A percentile compares a stretch with the other conserved stretches of the same genome.
These are phyloP conservation scores for Vanessa tameamea DNA, from an alignment of 1,140 invertebrate genomes.

Conservation along the genomic window DNA sequence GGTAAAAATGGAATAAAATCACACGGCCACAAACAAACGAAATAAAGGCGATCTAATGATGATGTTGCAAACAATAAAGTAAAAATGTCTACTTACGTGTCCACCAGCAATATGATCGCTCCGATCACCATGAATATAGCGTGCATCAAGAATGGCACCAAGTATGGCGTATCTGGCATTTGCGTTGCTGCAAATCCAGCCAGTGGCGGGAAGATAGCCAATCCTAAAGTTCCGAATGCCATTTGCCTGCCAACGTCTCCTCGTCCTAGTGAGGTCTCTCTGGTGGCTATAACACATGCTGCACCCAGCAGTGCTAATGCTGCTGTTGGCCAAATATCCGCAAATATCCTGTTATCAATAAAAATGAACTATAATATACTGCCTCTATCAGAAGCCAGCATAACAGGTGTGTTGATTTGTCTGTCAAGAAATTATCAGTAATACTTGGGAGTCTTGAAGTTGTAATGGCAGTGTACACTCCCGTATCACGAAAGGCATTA, in stretches of 20 bases:
- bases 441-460: too few species aligned
- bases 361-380: not conserved
- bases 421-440: too few species aligned
- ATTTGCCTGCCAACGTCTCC: constrained; percentile 91
- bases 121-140: constrained; percentile 84
- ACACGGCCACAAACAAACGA: too few species aligned
- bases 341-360: constrained; percentile 81
- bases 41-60: too few species aligned
- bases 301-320: constrained; percentile 86
- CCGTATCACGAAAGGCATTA: too few species aligned
- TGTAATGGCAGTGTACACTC: too few species aligned
- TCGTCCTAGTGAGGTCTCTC: constrained; percentile 88
- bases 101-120: constrained; percentile 83
- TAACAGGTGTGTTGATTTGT: too few species aligned
- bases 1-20: too few species aligned
- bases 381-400: too few species aligned
- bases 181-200: constrained; percentile 80
- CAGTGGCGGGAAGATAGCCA: constrained; percentile 86
- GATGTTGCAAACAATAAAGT: not conserved
- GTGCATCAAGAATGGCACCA: constrained; percentile 82
- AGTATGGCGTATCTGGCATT: constrained; percentile 69
- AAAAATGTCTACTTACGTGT: constrained; percentile 73
- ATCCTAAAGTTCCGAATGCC: constrained; percentile 87
- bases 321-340: constrained; percentile 88
- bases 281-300: constrained; percentile 89